phyloP scores from a whole-genome alignment of 2,888 invertebrate genomes.

The Bursaphelenchus okinawaensis region DNA sequence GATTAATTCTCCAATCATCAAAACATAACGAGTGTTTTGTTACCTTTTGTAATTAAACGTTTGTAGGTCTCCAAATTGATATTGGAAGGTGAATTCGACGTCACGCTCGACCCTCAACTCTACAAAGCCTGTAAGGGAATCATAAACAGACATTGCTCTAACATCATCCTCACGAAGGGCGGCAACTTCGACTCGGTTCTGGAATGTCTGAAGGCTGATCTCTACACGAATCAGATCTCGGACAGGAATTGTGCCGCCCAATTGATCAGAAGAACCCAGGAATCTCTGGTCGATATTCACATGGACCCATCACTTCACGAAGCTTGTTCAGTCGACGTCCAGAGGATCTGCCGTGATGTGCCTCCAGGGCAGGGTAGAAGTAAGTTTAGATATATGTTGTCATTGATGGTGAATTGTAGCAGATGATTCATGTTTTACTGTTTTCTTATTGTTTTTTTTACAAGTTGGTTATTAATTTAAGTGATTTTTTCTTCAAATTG shows the following conservation, averaged over 20 bases:
- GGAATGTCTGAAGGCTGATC: conserved; percentile 80
- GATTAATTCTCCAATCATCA: neutral
- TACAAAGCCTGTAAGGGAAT: conserved; percentile 59
- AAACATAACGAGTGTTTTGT: neutral
- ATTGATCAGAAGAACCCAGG: conserved; percentile 71
- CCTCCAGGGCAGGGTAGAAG: conserved; percentile 81
- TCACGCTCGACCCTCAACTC: conserved; percentile 80
- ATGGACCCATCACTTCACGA: conserved; percentile 84
- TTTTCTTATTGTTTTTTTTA: neutral
- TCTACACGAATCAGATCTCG: conserved; percentile 70
- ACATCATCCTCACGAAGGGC: conserved; percentile 36
- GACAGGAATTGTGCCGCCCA: conserved; percentile 69
- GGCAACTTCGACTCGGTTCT: conserved; percentile 65
- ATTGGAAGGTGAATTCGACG: conserved; percentile 70
- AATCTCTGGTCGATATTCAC: conserved; percentile 83
- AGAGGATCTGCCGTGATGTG: conserved; percentile 62
- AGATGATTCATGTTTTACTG: conserved; percentile 9
- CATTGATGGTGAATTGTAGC: neutral
- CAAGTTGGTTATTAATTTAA: no score
- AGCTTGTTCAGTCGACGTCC: conserved; percentile 75
- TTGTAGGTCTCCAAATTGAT: conserved; percentile 36
- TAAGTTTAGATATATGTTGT: no score
- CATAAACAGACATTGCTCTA: conserved; percentile 36
- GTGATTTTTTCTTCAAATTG: neutral
- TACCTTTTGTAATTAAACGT: neutral